Evolutionary conservation across 2,113 vertebrate genomes (phyloP).

Genomic region (Atherinomorus stipes): DNA sequence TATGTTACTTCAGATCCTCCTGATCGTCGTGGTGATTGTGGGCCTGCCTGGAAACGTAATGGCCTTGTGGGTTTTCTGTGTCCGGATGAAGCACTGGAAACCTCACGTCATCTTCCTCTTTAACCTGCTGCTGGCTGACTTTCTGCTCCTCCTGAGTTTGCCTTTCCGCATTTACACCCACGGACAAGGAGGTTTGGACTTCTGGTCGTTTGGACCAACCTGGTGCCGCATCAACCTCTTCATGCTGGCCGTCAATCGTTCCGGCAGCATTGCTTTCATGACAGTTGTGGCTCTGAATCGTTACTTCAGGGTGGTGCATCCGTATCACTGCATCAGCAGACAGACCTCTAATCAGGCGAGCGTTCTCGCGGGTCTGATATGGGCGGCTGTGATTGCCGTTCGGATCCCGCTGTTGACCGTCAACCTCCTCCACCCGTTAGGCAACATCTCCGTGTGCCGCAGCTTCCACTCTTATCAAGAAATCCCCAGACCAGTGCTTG

Average conservation of each 20-base stretch:
- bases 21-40: slow-evolving; percentile 69
- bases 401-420: slow-evolving; percentile 65
- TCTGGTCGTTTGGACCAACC: slow-evolving; percentile 58
- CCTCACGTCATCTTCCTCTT: slow-evolving; percentile 71
- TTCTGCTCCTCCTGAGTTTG: slow-evolving; percentile 72
- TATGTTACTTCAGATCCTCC: slow-evolving; percentile 38
- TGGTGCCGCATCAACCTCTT: slow-evolving; percentile 71
- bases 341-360: slow-evolving; percentile 23
- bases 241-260: slow-evolving; percentile 73
- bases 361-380: slow-evolving; percentile 39
- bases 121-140: slow-evolving; percentile 75
- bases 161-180: slow-evolving; percentile 73
- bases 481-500: neutral
- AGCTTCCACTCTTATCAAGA: slow-evolving; percentile 46
- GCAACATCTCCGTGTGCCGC: slow-evolving; percentile 56
- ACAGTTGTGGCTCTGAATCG: slow-evolving; percentile 71
- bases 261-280: slow-evolving; percentile 78
- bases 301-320: slow-evolving; percentile 78
- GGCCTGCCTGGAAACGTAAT: slow-evolving; percentile 68
- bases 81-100: slow-evolving; percentile 65
- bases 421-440: neutral
- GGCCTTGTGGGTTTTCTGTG: slow-evolving; percentile 78
- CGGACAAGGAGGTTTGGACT: neutral
- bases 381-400: slow-evolving; percentile 57
- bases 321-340: slow-evolving; percentile 62